These are phyloP conservation scores for Diabrotica virgifera DNA, from an alignment of 1,140 invertebrate species.

Conservation along the genomic window DNA sequence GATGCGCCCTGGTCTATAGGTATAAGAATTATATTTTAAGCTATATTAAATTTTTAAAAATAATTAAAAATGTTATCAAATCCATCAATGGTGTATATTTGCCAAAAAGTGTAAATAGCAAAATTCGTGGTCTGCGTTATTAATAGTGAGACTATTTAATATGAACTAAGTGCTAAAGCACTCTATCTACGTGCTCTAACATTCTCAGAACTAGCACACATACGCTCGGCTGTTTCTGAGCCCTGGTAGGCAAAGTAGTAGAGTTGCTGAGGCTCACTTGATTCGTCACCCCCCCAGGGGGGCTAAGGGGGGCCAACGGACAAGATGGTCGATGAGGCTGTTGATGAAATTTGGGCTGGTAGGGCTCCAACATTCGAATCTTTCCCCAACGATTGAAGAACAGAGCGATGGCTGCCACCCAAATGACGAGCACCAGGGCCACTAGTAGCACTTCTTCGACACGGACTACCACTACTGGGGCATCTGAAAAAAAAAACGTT, in stretches of 20 bases:
- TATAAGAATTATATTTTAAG: too few relatives aligned
- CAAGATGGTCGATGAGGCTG: slow-evolving; percentile 63
- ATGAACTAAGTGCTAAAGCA: too few relatives aligned
- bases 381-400: slow-evolving; percentile 93
- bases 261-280: slow-evolving; percentile 41
- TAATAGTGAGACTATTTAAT: too few relatives aligned
- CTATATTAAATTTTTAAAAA: too few relatives aligned
- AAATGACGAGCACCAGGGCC: slow-evolving; percentile 78
- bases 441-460: slow-evolving; percentile 87
- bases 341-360: slow-evolving; percentile 55
- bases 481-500: slow-evolving; percentile 9
- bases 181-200: neutral
- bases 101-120: too few relatives aligned
- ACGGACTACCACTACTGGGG: slow-evolving; percentile 54
- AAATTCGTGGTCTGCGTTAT: too few relatives aligned
- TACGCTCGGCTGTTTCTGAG: slow-evolving; percentile 29
- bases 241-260: slow-evolving; percentile 16
- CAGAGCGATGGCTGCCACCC: slow-evolving; percentile 82
- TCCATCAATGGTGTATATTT: too few relatives aligned
- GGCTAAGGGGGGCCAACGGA: slow-evolving; percentile 56
- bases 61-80: too few relatives aligned
- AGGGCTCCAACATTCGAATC: slow-evolving; percentile 87
- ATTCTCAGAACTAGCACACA: slow-evolving; percentile 19
- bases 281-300: slow-evolving; percentile 42
- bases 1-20: too few relatives aligned